Base-by-base conservation (phyloP, 2,888 invertebrate genomes). In the Sarcophaga carnaria region DNA sequence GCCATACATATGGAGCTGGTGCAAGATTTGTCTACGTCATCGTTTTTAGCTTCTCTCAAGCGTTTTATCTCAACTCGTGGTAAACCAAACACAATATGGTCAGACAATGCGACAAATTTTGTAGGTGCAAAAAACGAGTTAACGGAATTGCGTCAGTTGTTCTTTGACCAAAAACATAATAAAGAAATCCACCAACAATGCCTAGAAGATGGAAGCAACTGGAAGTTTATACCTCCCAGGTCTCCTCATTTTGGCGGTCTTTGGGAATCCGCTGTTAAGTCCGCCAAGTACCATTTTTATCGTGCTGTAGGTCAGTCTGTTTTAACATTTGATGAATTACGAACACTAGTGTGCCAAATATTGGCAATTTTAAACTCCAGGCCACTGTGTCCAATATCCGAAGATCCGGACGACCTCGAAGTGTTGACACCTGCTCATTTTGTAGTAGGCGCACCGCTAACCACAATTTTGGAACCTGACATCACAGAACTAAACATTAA, bases 351-450 rank as follows among this genome's bases (percentile, higher is more conserved):
- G 20, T 20, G 0, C 20, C 20, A 20, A 20, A 20, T 20, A 20
- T 20, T 20, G 20, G 20, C 20, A 20, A 84, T 86, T 59, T 75
- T 88, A 37, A 89, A 88, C 49, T 89, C 85, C 22, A 69, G 88
- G 10, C 87, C 84, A 67, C 59, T 88, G 17, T 88, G 74, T 85
- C 88, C 88, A 37, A 83, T 88, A 80, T 62, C 88, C 77, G 88
- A 88, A 25, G 79, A 87, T 64, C 83, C 86, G 20, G 83, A 84
- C 27, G 87, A 88, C 64, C 70, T 89, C 12, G 85, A 86, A 14
- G 78, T 83, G 10, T 49, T 69, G 2, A 78, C 74, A 14, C 70
- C 88, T 5, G 83, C 77, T 17, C 86, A 88, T 27, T 88, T 88
- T 66, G 66, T 88, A 12, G 74, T 86, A 22, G 87, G 86, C 17